Base-by-base conservation (phyloP, 2,797 vertebrate species). In the Lagorchestes hirsutus region DNA sequence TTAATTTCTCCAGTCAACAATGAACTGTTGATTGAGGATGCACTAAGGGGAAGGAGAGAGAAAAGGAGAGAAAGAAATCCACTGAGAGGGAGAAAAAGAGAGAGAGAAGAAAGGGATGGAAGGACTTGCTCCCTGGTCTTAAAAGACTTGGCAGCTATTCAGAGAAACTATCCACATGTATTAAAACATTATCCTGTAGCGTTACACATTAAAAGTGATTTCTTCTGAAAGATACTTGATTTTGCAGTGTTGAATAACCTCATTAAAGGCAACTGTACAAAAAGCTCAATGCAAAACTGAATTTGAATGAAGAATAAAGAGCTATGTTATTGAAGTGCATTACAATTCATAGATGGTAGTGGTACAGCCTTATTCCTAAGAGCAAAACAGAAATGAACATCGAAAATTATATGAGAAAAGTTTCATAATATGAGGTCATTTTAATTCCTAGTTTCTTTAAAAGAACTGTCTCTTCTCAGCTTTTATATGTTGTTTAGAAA, bases 401-500 rank as follows among this genome's bases (percentile, higher is more conserved):
- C 98, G 98, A 98, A 98, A 98, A 95, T 91, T 93, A 93, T 96
- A 90, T 96, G 98, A 97, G 97, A 97, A 98, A 98, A 98, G 97
- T 98, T 98, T 98, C 98, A 97, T 98, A 98, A 98, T 98, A 97
- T 98, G 98, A 98, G 98, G 98, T 99, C 98, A 97, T 98, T 98
- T 98, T 97, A 98, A 98, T 98, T 98, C 98, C 95, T 98, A 93
- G 96, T 94, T 98, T 95, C 98, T 96, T 97, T 96, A 97, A 98
- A 98, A 98, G 98, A 98, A 96, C 97, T 96, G 2, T 98, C 98
- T 98, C 97, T 97, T 95, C 97, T 96, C 96, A 93, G 98, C 98
- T 99, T 99, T 99, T 98, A 98, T 98, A 98, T 98, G 98, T 98
- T 98, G 96, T 98, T 98, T 98, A 98, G 98, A 98, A 98, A 98